phyloP scores from a whole-genome alignment of 2,888 invertebrate genomes.

The Mactromeris polynyma region DNA sequence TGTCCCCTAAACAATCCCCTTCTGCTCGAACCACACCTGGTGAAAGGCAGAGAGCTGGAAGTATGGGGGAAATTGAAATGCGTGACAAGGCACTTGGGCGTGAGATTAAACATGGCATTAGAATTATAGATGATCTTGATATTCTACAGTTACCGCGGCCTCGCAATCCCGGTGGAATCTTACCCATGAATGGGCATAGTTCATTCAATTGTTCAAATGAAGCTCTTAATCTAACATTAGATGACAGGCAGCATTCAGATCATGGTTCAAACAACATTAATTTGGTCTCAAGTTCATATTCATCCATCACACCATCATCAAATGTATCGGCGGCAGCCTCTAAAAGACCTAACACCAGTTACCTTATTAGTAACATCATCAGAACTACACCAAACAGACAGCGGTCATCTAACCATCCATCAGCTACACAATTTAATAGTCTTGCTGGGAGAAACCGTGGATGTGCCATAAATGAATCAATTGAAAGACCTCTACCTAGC shows the following conservation, averaged over 20 bases:
- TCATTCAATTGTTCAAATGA: conserved; percentile 42
- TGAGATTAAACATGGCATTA: conserved; percentile 44
- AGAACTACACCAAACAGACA: conserved; percentile 55
- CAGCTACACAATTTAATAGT: conserved; percentile 21
- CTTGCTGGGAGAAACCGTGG: conserved; percentile 44
- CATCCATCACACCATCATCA: not conserved
- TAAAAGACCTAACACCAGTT: conserved; percentile 56
- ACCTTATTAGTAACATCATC: conserved; percentile 60
- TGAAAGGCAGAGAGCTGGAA: conserved; percentile 61
- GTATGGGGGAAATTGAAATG: conserved; percentile 65
- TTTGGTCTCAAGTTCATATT: conserved; percentile 36
- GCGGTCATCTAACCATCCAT: conserved; percentile 22
- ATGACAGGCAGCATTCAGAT: conserved; percentile 41
- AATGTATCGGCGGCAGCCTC: conserved; percentile 24
- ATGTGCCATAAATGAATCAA: conserved; percentile 64
- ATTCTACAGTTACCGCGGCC: conserved; percentile 68
- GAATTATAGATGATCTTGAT: conserved; percentile 60
- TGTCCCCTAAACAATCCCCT: conserved; percentile 53
- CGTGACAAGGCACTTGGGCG: conserved; percentile 38
- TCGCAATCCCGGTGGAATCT: conserved; percentile 65
- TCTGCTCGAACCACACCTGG: conserved; percentile 43
- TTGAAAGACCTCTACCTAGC: conserved; percentile 64
- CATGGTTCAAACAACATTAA: conserved; percentile 19
- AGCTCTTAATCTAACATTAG: conserved; percentile 58
- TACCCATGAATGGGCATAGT: conserved; percentile 56